phyloP scores from a whole-genome alignment of 2,113 vertebrate species.

The Megaceryle torquata region DNA sequence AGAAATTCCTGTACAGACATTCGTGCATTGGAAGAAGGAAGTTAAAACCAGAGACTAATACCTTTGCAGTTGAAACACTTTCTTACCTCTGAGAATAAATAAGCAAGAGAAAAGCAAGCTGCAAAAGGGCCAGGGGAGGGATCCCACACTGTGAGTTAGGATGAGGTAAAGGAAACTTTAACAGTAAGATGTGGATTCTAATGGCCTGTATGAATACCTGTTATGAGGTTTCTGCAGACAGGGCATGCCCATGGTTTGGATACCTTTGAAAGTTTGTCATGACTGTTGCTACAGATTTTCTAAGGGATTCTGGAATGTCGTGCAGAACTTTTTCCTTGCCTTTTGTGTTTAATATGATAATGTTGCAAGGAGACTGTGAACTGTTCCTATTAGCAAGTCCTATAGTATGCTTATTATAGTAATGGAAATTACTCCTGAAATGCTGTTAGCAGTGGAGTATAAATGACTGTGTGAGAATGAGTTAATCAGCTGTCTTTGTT shows the following conservation, averaged over 20 bases:
- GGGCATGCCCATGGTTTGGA: neutral
- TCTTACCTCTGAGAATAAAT: neutral
- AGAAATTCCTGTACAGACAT: neutral
- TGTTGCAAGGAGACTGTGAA: slow-evolving; percentile 8
- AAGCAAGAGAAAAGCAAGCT: neutral
- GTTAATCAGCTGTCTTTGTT: slow-evolving; percentile 70
- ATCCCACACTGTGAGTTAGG: neutral
- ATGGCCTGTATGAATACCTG: neutral
- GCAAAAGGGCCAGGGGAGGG: neutral
- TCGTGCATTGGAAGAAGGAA: neutral
- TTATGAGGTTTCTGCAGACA: neutral
- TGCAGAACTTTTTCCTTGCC: neutral
- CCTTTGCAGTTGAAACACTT: neutral
- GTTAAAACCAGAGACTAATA: neutral
- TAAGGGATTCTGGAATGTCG: neutral
- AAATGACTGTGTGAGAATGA: slow-evolving; percentile 51
- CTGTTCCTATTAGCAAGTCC: slow-evolving; percentile 38
- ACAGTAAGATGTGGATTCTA: neutral
- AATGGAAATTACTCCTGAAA: slow-evolving; percentile 53
- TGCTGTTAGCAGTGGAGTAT: slow-evolving; percentile 20
- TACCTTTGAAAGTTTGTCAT: neutral
- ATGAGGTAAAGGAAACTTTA: neutral
- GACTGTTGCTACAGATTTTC: neutral
- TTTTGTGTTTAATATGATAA: slow-evolving; percentile 1
- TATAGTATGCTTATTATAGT: slow-evolving; percentile 43